Conservation (phyloP, 2,888 invertebrate genomes). For the Nebria salina region DNA sequence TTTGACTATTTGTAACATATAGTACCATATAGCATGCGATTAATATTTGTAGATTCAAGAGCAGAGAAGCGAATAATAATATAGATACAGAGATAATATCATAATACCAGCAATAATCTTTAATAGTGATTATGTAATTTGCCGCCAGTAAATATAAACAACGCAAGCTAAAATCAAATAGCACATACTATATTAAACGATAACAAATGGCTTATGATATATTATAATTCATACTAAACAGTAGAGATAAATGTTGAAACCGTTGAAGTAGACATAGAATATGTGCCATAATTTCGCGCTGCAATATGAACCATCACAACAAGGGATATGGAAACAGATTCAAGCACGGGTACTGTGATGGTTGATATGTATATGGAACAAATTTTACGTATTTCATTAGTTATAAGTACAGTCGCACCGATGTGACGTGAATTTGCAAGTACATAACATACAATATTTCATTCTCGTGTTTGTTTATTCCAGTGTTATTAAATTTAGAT, state of each 20-base stretch:
- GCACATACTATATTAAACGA: neutral
- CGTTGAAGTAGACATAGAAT: neutral
- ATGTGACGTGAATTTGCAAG: constrained; percentile 26
- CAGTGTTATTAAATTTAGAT: constrained; percentile 58
- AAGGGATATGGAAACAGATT: neutral
- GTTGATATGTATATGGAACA: constrained; percentile 16
- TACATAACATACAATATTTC: constrained; percentile 48
- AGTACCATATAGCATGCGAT: too few species aligned
- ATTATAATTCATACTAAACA: constrained; percentile 1
- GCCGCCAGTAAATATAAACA: neutral
- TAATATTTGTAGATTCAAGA: neutral
- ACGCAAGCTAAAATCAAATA: neutral
- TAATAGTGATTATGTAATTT: neutral
- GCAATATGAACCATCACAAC: neutral
- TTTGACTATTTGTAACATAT: too few species aligned
- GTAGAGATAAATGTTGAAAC: neutral
- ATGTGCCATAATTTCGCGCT: neutral
- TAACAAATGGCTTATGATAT: neutral
- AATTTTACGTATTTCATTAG: constrained; percentile 47
- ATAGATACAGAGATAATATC: neutral
- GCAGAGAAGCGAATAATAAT: neutral
- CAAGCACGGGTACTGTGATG: neutral
- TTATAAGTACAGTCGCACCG: constrained; percentile 35
- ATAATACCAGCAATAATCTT: neutral
- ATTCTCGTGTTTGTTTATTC: constrained; percentile 54